Conservation (phyloP, 2,797 vertebrate species). For the Gymnocypris eckloni region DNA sequence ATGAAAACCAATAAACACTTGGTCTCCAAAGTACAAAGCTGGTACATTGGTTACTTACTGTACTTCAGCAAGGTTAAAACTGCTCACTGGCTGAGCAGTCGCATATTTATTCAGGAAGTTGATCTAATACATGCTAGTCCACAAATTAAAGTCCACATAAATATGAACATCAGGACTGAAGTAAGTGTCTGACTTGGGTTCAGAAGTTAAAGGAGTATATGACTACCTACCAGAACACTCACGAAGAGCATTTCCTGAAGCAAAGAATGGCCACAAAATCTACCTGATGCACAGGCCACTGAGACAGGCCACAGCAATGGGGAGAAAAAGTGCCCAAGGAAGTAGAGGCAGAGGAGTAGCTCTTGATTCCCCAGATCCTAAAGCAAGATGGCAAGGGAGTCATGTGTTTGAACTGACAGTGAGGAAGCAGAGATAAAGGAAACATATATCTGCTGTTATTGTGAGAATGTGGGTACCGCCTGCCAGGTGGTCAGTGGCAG, state of each 20-base stretch:
- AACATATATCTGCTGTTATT: too few species aligned
- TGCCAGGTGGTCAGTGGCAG: too few species aligned
- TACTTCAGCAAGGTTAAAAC: not conserved
- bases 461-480: too few species aligned
- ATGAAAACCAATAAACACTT: not conserved
- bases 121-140: not conserved
- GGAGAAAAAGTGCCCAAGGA: too few species aligned
- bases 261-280: conserved; percentile 53
- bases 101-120: not conserved
- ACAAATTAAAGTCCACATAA: not conserved
- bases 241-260: conserved; percentile 70
- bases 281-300: conserved; percentile 32
- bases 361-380: too few species aligned
- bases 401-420: too few species aligned
- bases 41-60: not conserved
- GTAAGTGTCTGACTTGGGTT: conserved; percentile 84
- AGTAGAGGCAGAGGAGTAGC: too few species aligned
- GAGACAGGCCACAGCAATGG: not conserved
- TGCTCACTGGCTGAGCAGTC: not conserved
- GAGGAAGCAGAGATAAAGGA: too few species aligned
- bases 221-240: conserved; percentile 76
- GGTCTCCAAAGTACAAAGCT: not conserved
- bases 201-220: conserved; percentile 89
- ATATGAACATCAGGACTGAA: conserved; percentile 84
- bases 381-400: too few species aligned